A percentile compares a stretch with the other conserved stretches of the same genome.
Conservation (phyloP, 2,797 vertebrate species). For the Mallotus villosus region DNA sequence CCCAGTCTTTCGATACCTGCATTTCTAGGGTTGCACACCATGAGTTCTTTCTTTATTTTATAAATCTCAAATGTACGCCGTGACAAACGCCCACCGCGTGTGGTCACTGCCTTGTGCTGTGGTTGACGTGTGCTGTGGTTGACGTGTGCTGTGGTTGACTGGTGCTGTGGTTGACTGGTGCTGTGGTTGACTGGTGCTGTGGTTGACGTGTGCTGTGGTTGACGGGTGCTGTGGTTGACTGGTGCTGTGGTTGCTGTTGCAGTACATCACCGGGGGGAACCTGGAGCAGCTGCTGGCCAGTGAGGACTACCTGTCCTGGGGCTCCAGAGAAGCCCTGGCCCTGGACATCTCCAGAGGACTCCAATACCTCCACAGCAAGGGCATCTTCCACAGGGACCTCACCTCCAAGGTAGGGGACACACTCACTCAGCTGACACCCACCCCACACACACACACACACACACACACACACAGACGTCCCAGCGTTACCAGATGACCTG, state of each 20-base stretch:
- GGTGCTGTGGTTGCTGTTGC: background rate
- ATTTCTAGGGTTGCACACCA: constrained; percentile 36
- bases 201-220: background rate
- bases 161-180: too few species aligned
- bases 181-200: background rate
- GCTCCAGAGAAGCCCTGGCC: constrained; percentile 78
- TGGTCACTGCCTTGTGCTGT: too few species aligned
- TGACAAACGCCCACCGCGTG: too few species aligned
- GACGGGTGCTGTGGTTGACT: background rate
- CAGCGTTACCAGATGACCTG: background rate
- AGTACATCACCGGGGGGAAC: constrained; percentile 97
- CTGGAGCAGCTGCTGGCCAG: constrained; percentile 94
- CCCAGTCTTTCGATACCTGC: constrained; percentile 11
- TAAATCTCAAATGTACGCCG: too few species aligned
- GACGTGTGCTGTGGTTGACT: background rate
- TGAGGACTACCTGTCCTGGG: constrained; percentile 83
- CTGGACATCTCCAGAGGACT: constrained; percentile 88
- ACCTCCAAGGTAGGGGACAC: constrained; percentile 86
- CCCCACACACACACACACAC: background rate
- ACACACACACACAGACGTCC: background rate
- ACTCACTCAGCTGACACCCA: background rate
- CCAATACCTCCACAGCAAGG: constrained; percentile 92
- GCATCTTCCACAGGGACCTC: constrained; percentile 94
- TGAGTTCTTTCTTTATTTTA: too few species aligned
- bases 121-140: background rate